Evolutionary conservation across 2,113 vertebrate genomes (phyloP).

Genomic region (Saimiri boliviensis): DNA sequence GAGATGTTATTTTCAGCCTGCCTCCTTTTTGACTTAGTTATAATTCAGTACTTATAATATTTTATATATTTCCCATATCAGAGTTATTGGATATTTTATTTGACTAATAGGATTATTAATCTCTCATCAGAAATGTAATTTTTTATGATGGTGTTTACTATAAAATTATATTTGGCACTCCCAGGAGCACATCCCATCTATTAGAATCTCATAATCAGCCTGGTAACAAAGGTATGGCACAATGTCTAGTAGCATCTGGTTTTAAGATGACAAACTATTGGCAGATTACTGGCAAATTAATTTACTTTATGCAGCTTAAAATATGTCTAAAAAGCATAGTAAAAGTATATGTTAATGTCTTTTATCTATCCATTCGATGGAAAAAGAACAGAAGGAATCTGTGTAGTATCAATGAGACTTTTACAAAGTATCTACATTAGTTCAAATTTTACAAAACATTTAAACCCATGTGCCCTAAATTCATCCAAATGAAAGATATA

Average conservation of each 20-base stretch:
- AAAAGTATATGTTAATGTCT: background rate
- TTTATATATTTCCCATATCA: background rate
- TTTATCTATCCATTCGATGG: background rate
- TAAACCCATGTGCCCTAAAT: background rate
- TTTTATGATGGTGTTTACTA: background rate
- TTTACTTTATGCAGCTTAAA: background rate
- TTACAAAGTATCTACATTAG: background rate
- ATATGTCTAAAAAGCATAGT: background rate
- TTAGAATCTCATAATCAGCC: background rate
- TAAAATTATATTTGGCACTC: background rate
- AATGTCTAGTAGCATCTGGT: background rate
- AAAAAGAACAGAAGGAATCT: background rate
- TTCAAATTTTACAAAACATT: background rate
- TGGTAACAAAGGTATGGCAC: background rate
- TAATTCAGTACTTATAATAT: background rate
- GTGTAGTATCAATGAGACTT: background rate
- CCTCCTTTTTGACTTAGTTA: constrained; percentile 4
- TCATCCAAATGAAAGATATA: background rate
- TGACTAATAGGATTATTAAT: background rate
- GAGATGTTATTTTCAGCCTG: constrained; percentile 10
- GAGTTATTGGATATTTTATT: background rate
- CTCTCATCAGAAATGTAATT: background rate
- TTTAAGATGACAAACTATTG: background rate
- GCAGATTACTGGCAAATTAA: background rate
- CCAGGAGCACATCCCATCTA: background rate